Conservation (phyloP, 1,140 invertebrate genomes). For the Helicoverpa armigera region DNA sequence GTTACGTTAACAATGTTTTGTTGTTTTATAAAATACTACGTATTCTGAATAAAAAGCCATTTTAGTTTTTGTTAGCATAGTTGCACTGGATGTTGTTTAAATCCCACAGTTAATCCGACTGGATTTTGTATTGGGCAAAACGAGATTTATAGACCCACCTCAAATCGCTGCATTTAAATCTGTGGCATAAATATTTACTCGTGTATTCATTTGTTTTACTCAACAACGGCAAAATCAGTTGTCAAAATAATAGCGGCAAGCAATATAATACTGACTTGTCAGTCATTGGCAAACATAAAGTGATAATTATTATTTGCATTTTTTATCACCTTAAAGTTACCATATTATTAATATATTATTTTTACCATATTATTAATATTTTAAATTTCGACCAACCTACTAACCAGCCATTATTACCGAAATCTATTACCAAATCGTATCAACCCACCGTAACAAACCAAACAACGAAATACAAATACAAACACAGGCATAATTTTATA, state of each 20-base stretch:
- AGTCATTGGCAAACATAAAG: too few species aligned
- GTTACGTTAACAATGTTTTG: background rate
- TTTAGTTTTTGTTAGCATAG: slow-evolving; percentile 13
- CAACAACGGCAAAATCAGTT: background rate
- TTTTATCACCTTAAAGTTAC: too few species aligned
- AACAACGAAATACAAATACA: slow-evolving; percentile 5
- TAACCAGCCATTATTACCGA: too few species aligned
- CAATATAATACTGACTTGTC: too few species aligned
- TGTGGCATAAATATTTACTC: background rate
- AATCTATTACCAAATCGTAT: too few species aligned
- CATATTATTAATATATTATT: too few species aligned
- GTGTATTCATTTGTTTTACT: background rate
- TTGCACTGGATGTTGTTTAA: slow-evolving; percentile 9
- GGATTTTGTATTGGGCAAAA: slow-evolving; percentile 5
- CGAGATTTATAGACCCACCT: background rate
- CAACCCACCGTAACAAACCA: too few species aligned
- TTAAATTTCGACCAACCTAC: too few species aligned
- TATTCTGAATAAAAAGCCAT: background rate
- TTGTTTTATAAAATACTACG: background rate
- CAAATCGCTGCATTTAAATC: slow-evolving; percentile 4
- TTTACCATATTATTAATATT: too few species aligned
- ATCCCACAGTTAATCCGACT: slow-evolving; percentile 2
- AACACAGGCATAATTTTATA: slow-evolving; percentile 52
- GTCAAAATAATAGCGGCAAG: too few species aligned
- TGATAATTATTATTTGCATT: too few species aligned